Conservation (phyloP, 2,888 invertebrate genomes). For the Tachina fera region DNA sequence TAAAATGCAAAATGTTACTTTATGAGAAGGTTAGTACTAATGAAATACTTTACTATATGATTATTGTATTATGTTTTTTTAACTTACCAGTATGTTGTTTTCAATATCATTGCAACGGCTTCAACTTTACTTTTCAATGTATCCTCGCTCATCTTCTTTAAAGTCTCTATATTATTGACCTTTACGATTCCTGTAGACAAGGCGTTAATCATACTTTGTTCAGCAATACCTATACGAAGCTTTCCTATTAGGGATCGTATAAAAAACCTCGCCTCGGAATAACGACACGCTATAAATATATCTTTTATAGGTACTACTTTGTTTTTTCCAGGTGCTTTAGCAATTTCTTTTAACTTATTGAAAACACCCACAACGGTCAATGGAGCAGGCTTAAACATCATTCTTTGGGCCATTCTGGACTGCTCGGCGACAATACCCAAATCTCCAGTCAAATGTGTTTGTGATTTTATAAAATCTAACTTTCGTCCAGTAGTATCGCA, state of each 20-base stretch:
- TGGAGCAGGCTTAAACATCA: conserved; percentile 93
- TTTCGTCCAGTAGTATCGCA: conserved; percentile 94
- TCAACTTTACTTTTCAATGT: conserved; percentile 90
- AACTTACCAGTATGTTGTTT: conserved; percentile 94
- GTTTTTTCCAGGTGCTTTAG: conserved; percentile 91
- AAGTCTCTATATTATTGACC: conserved; percentile 86
- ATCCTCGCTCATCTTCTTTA: conserved; percentile 86
- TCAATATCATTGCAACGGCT: conserved; percentile 89
- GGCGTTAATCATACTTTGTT: conserved; percentile 96
- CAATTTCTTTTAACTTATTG: conserved; percentile 92
- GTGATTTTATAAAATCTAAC: conserved; percentile 90
- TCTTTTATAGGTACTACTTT: conserved; percentile 96
- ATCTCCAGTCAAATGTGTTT: conserved; percentile 88
- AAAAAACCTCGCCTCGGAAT: conserved; percentile 93
- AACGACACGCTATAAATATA: conserved; percentile 95
- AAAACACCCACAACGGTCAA: conserved; percentile 91
- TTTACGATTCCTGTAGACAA: conserved; percentile 92
- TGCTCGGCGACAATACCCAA: conserved; percentile 95
- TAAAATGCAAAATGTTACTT: no score
- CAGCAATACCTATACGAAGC: conserved; percentile 97
- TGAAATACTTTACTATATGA: neutral
- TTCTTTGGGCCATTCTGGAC: conserved; percentile 92
- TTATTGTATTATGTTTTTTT: neutral
- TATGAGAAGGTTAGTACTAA: no score
- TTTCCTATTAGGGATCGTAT: conserved; percentile 96